A percentile compares a stretch with the other conserved stretches of the same genome.
These are phyloP conservation scores for Ptilorrhoa leucosticta DNA, from an alignment of 2,113 vertebrate species.

Conservation along the genomic window DNA sequence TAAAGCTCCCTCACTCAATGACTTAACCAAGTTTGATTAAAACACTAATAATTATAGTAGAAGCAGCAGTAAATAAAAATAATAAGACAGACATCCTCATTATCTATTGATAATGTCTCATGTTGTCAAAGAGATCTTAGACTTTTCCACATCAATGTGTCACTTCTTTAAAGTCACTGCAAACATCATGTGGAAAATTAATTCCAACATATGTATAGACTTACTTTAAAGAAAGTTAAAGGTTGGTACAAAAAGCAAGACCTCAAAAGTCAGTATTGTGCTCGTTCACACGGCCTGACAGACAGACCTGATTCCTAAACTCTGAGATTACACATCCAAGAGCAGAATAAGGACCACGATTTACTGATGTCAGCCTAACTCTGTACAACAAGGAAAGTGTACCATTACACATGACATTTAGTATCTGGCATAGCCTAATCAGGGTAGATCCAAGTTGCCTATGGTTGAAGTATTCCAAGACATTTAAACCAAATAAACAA, in stretches of 20 bases:
- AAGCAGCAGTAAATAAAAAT: not conserved
- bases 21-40: conserved; percentile 40
- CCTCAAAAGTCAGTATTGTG: not conserved
- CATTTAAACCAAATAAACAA: not conserved
- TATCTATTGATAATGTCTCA: conserved; percentile 1
- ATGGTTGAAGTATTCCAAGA: not conserved
- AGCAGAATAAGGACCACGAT: not conserved
- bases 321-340: not conserved
- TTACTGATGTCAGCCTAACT: not conserved
- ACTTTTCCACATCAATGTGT: not conserved
- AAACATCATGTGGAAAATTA: not conserved
- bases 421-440: not conserved
- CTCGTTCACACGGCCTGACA: not conserved
- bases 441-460: not conserved
- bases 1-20: conserved; percentile 24
- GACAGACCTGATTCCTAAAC: not conserved
- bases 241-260: not conserved
- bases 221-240: not conserved
- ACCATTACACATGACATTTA: not conserved
- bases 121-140: conserved; percentile 14
- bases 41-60: conserved; percentile 37
- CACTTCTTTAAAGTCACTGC: conserved; percentile 1
- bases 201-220: not conserved
- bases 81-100: not conserved
- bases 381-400: not conserved